Evolutionary conservation across 2,888 invertebrate species (phyloP), one percentile per base, ranked within the genome.

Genomic region (Baronia brevicornis): DNA sequence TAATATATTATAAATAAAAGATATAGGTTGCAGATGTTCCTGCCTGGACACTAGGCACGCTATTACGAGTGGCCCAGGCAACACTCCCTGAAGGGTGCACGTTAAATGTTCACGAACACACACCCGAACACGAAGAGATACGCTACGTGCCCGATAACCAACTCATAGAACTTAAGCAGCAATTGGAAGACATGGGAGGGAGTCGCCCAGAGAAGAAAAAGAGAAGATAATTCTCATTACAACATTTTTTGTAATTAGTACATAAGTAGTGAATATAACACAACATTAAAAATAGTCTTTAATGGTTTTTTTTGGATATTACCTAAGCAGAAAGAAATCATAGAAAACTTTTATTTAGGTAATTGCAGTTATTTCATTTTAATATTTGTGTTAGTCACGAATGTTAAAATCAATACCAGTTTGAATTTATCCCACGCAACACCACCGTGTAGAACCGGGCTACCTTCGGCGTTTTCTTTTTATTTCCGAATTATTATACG

Each of bases 141-240:
- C 68, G 82, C 4, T 96, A 92, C 70, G 89, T 97, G 30, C 97
- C 97, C 1, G 96, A 97, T 70, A 89, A 89, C 49, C 91, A 94
- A 59, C 80, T 97, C 2, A 52, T 90, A 2, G 89, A 90, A 1
- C 84, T 96, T 2, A 91, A 94, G 65, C 79, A 88, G 20, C 90
- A 94, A 64, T 75, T 97, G 5, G 88, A 90, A 20, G 89, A 86
- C 11, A 84, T 94, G 73, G 86, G 87, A 21, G 88, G 87, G 17
- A 77, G 86, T 9, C 75, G 72, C 11, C 52, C 57, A 9, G 84
- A 77, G 30, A 86, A 71, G 41, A 85, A 74, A 50, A 79, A 62
- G 57, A 73, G 51, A 48, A 68, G 54, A 34, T 72, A 62, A 44
- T 50, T 37, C 4, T 5, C 6, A 3, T 2, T 15, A 13, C 20